phyloP scores from a whole-genome alignment of 2,888 invertebrate species.

The Magallana nippona region DNA sequence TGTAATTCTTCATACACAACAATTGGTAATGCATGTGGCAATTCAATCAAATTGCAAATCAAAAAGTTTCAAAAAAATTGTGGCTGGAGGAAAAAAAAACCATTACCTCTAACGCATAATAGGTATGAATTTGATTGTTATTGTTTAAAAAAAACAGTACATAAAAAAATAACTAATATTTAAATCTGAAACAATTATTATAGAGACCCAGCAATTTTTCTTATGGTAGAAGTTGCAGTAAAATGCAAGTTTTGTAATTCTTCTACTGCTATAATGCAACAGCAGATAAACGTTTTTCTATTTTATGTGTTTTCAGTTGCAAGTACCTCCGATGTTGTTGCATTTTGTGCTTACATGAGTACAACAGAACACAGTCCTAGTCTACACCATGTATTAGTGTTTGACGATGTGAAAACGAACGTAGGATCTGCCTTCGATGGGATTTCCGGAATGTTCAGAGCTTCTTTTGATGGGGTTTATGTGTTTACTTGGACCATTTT shows the following conservation, averaged over 20 bases:
- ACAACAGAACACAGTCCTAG: neutral
- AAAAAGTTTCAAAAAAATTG: neutral
- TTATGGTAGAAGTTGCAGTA: too few species aligned
- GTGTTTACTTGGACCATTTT: neutral
- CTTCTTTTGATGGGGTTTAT: neutral
- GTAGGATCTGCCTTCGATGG: neutral
- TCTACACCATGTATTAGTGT: neutral
- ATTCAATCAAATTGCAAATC: neutral
- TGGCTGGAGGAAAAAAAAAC: too few species aligned
- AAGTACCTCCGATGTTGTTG: neutral
- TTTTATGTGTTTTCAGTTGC: neutral
- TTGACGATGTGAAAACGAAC: neutral
- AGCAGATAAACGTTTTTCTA: neutral
- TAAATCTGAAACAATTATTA: too few species aligned
- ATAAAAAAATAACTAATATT: too few species aligned
- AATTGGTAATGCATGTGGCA: too few species aligned
- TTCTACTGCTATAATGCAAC: too few species aligned
- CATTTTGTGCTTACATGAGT: neutral
- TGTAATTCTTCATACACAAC: too few species aligned
- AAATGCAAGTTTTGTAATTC: too few species aligned
- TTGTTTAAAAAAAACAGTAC: too few species aligned
- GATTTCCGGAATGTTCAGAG: neutral
- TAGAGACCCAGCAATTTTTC: too few species aligned
- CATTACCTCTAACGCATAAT: too few species aligned
- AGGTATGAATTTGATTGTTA: too few species aligned